Conservation (phyloP, 2,888 invertebrate species). For the Leptarthrus brevirostris region DNA sequence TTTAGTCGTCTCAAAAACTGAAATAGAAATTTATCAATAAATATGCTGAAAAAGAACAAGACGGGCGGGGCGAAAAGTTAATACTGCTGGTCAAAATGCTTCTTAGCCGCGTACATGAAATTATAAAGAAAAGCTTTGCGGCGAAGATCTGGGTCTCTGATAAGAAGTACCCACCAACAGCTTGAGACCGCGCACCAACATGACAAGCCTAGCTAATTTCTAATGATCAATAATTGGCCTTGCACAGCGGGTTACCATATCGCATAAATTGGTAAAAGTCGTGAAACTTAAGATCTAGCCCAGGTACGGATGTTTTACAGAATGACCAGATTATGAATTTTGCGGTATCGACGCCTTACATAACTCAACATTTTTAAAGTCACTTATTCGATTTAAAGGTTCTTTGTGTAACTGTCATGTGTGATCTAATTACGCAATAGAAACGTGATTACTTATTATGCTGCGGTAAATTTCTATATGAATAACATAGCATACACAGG, state of each 20-base stretch:
- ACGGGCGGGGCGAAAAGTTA: not conserved
- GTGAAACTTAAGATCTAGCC: not conserved
- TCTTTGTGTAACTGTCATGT: not conserved
- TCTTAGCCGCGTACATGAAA: conserved; percentile 23
- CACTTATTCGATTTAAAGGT: not conserved
- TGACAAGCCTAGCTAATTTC: conserved; percentile 52
- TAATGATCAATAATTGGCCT: conserved; percentile 53
- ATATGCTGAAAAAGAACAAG: too few species aligned
- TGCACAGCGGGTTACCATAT: conserved; percentile 50
- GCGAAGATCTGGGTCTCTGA: conserved; percentile 43
- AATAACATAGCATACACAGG: too few species aligned
- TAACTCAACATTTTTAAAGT: not conserved
- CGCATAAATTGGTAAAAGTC: conserved; percentile 49
- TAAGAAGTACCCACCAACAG: conserved; percentile 20
- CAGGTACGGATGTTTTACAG: not conserved
- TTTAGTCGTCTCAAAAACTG: not conserved
- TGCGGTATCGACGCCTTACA: not conserved
- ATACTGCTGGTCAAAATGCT: not conserved
- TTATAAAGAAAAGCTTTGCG: conserved; percentile 25
- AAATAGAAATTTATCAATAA: conserved; percentile 9
- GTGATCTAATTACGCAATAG: not conserved
- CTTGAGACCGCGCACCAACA: conserved; percentile 17
- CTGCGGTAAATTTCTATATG: too few species aligned
- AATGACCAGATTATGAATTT: not conserved
- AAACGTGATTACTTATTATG: not conserved